A percentile compares a stretch with the other conserved stretches of the same genome.
These are phyloP conservation scores for Scomber scombrus DNA, from an alignment of 2,113 vertebrate genomes.

Conservation along the genomic window DNA sequence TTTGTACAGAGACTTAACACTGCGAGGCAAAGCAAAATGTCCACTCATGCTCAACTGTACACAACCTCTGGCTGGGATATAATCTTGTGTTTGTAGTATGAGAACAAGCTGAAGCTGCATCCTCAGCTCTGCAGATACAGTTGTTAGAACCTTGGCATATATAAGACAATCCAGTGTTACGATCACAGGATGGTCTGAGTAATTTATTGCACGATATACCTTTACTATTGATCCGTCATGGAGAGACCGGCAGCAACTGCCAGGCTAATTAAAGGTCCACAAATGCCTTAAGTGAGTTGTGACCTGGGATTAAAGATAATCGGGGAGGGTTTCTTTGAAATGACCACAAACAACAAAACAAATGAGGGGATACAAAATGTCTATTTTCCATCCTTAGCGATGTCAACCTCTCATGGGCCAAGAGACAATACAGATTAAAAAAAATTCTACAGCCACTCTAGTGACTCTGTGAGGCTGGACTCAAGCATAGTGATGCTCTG, in stretches of 20 bases:
- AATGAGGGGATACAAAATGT: too few relatives aligned
- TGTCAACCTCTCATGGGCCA: background rate
- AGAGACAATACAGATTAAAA: background rate
- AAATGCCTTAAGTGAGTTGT: background rate
- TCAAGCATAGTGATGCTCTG: too few relatives aligned
- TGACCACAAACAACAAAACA: background rate
- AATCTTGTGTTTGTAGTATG: conserved; percentile 49
- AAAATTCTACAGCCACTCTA: background rate
- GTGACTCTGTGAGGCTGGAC: too few relatives aligned
- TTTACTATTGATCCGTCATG: conserved; percentile 67
- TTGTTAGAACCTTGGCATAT: background rate
- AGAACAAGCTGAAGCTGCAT: conserved; percentile 49
- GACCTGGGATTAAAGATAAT: background rate
- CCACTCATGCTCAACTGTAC: conserved; percentile 59
- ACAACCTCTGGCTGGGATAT: conserved; percentile 32
- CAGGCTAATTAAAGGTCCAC: background rate
- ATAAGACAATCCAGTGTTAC: background rate
- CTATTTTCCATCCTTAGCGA: background rate
- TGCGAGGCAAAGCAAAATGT: conserved; percentile 33
- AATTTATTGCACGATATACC: conserved; percentile 71
- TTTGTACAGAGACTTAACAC: conserved; percentile 59
- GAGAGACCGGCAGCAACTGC: conserved; percentile 57
- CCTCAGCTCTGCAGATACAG: background rate
- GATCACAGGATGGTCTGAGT: conserved; percentile 52
- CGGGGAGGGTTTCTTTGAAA: background rate